Conservation (phyloP, 2,797 vertebrate species). For the Pangasius djambal region DNA sequence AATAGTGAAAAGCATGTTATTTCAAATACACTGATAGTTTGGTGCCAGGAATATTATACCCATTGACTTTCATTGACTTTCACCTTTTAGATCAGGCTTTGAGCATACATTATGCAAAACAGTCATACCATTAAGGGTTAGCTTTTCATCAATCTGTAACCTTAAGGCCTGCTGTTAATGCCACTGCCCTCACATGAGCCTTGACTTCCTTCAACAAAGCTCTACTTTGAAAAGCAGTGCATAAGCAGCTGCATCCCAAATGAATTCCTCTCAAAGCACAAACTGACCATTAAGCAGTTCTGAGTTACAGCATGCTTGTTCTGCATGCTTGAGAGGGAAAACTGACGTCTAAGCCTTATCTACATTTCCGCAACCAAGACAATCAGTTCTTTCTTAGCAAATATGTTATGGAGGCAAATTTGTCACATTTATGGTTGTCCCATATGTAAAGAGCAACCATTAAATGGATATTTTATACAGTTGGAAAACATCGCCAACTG, state of each 20-base stretch:
- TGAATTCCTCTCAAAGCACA: slow-evolving; percentile 38
- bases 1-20: slow-evolving; percentile 10
- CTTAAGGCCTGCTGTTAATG: slow-evolving; percentile 33
- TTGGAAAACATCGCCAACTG: not conserved
- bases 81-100: slow-evolving; percentile 31
- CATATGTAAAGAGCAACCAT: slow-evolving; percentile 1
- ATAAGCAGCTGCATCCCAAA: slow-evolving; percentile 39
- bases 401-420: not conserved
- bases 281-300: slow-evolving; percentile 38
- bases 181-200: slow-evolving; percentile 23
- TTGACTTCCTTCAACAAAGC: slow-evolving; percentile 36
- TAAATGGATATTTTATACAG: slow-evolving; percentile 6
- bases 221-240: slow-evolving; percentile 33
- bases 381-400: slow-evolving; percentile 24
- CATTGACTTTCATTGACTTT: slow-evolving; percentile 25
- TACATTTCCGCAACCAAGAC: not conserved
- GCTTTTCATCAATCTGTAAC: slow-evolving; percentile 32
- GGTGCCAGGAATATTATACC: slow-evolving; percentile 17
- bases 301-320: not conserved
- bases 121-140: slow-evolving; percentile 12
- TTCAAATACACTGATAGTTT: slow-evolving; percentile 15
- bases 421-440: not conserved
- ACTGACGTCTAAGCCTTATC: slow-evolving; percentile 22
- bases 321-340: slow-evolving; percentile 21
- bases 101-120: slow-evolving; percentile 38